Evolutionary conservation across 2,888 invertebrate species (phyloP), one percentile per base, ranked within the genome.

Genomic region (Mystacides longicornis): DNA sequence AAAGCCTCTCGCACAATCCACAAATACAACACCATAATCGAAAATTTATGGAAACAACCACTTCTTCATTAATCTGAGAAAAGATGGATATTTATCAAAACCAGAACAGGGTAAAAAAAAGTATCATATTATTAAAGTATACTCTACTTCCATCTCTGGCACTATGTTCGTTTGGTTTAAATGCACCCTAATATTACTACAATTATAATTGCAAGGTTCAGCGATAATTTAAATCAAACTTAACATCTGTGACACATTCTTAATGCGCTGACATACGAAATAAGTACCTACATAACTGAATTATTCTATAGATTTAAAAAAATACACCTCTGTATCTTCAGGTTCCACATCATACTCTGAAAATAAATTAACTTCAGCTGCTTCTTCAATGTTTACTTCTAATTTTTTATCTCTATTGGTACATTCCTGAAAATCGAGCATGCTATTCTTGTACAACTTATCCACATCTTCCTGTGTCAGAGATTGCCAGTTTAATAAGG

Each of bases 11-110:
- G 60, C 85, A 84, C 52, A 87, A 75, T 0, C 89, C 88, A 61
- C 87, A 86, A 33, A 92, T 70, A 0, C 90, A 89, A 65, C 88
- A 87, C 85, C 89, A 91, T 1, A 82, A 81, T 20, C 87, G 79
- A 67, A 87, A 90, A 65, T 85, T 82, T 46, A 85, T 65, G 20
- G 49, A 42, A 7, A 53, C 47, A 20, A 20, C 0, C 74, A 69
- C 22, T 77, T 73, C 1, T 68, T 67, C 18, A 72, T 67, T 7
- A 65, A 57, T 75, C 76, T 66, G 9, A 58, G n/a, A 62, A 63
- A 63, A 54, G 63, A 64, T 62, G 7, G 7, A 16, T 43, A 16
- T 43, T 11, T n/a, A 18, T 7, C 16, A 43, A 14, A 27, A 27
- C 5, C 11, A 27, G 11, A 27, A 7, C 11, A 7, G 7, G 11